Conservation (phyloP, 2,888 invertebrate species). For the Aelia acuminata region DNA sequence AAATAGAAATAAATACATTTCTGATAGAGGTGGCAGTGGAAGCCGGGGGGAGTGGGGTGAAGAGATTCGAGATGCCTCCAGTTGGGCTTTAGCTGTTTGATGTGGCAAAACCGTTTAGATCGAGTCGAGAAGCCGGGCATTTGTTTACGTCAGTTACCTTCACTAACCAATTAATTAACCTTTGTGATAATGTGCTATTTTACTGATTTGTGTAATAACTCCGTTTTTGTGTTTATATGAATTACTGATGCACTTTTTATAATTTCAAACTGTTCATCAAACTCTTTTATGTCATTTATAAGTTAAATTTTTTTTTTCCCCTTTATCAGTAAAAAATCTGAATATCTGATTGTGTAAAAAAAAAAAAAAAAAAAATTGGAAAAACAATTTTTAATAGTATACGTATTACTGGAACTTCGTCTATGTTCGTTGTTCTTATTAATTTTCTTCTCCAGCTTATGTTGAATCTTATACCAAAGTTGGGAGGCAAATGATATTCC, state of each 20-base stretch:
- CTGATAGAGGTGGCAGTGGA: background rate
- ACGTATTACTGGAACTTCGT: background rate
- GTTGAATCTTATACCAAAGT: background rate
- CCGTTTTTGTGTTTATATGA: background rate
- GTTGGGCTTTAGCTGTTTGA: slow-evolving; percentile 35
- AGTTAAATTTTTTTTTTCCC: background rate
- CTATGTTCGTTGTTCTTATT: background rate
- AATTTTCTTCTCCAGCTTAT: background rate
- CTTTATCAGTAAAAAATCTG: background rate
- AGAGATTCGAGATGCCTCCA: slow-evolving; percentile 26
- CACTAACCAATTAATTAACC: slow-evolving; percentile 10
- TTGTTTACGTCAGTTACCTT: slow-evolving; percentile 32
- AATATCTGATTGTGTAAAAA: background rate
- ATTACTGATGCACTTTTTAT: background rate
- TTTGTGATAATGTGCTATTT: slow-evolving; percentile 10
- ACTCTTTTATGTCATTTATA: background rate
- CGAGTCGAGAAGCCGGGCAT: slow-evolving; percentile 2
- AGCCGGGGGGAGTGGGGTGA: slow-evolving; percentile 5
- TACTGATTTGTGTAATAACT: slow-evolving; percentile 18
- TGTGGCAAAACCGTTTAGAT: background rate
- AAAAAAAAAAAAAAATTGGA: background rate
- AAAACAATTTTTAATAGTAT: background rate
- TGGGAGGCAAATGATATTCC: background rate
- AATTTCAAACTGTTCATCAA: background rate
- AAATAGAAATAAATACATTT: background rate